Evolutionary conservation across 1,140 invertebrate genomes (phyloP).

Genomic region (Drosophila pruinosa): DNA sequence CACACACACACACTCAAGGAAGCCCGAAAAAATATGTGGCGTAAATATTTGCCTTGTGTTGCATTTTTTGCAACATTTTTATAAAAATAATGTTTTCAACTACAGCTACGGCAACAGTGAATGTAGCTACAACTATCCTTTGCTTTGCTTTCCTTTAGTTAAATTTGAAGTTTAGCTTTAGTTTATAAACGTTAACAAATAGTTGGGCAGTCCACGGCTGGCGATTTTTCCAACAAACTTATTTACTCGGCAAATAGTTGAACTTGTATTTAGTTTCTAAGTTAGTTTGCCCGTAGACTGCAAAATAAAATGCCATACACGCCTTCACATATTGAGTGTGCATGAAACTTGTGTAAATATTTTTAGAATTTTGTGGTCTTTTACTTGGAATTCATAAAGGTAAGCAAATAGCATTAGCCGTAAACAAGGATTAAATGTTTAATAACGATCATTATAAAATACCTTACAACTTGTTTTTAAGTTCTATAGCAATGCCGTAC

Average conservation of each 20-base stretch:
- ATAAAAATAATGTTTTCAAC: slow-evolving; percentile 69
- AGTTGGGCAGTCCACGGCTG: slow-evolving; percentile 52
- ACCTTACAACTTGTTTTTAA: not conserved
- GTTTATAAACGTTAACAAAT: slow-evolving; percentile 72
- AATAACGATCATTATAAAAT: not conserved
- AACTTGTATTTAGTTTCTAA: slow-evolving; percentile 36
- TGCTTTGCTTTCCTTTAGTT: slow-evolving; percentile 52
- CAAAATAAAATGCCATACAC: slow-evolving; percentile 28
- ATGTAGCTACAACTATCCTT: slow-evolving; percentile 14
- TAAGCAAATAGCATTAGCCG: not conserved
- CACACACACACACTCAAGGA: slow-evolving; percentile 8
- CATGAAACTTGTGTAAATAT: slow-evolving; percentile 37
- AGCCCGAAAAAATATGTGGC: slow-evolving; percentile 58
- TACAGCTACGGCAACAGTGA: slow-evolving; percentile 3
- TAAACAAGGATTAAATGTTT: not conserved
- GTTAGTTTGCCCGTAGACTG: slow-evolving; percentile 41
- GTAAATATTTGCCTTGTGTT: slow-evolving; percentile 74
- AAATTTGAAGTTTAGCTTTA: slow-evolving; percentile 64
- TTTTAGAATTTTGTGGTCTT: slow-evolving; percentile 24
- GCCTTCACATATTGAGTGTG: not conserved
- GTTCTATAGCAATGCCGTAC: not conserved
- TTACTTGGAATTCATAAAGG: not conserved
- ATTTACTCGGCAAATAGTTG: slow-evolving; percentile 73
- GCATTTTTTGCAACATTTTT: slow-evolving; percentile 75
- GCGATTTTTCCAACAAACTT: slow-evolving; percentile 71